A percentile compares a stretch with the other conserved stretches of the same genome.
These are phyloP conservation scores for Sesia bembeciformis DNA, from an alignment of 2,888 invertebrate species.

Conservation along the genomic window DNA sequence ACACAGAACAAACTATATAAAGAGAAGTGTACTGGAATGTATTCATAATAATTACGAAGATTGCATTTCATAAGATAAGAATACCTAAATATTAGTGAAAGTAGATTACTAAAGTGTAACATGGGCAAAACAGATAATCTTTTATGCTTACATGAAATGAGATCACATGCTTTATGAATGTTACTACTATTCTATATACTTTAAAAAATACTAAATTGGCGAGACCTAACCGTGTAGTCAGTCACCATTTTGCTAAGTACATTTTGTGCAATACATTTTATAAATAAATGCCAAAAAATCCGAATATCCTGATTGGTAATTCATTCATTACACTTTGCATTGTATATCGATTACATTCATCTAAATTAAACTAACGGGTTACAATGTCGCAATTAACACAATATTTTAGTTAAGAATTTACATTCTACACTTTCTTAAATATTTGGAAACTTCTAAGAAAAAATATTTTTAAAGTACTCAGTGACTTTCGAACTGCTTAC, in stretches of 20 bases:
- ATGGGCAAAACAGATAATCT: neutral
- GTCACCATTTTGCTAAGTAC: constrained; percentile 58
- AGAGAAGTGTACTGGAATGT: constrained; percentile 62
- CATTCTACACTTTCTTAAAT: constrained; percentile 41
- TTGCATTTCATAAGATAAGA: constrained; percentile 36
- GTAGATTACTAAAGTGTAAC: constrained; percentile 5
- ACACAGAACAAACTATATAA: constrained; percentile 42
- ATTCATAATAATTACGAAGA: constrained; percentile 34
- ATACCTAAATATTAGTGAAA: constrained; percentile 2
- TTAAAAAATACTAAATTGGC: constrained; percentile 27
- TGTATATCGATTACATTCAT: too few species aligned
- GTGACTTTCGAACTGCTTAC: constrained; percentile 59
- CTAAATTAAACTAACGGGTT: too few species aligned
- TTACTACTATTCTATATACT: constrained; percentile 13
- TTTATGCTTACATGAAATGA: constrained; percentile 49
- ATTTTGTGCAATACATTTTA: constrained; percentile 65
- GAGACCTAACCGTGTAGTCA: constrained; percentile 26
- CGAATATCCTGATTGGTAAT: too few species aligned
- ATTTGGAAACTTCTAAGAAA: constrained; percentile 55
- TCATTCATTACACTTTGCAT: too few species aligned
- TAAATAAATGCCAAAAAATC: constrained; percentile 27
- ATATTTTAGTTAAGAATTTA: neutral
- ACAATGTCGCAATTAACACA: too few species aligned
- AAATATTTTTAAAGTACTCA: constrained; percentile 26
- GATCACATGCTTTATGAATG: constrained; percentile 57